Evolutionary conservation across 2,797 vertebrate species (phyloP).

Genomic region (Propithecus deckenii): DNA sequence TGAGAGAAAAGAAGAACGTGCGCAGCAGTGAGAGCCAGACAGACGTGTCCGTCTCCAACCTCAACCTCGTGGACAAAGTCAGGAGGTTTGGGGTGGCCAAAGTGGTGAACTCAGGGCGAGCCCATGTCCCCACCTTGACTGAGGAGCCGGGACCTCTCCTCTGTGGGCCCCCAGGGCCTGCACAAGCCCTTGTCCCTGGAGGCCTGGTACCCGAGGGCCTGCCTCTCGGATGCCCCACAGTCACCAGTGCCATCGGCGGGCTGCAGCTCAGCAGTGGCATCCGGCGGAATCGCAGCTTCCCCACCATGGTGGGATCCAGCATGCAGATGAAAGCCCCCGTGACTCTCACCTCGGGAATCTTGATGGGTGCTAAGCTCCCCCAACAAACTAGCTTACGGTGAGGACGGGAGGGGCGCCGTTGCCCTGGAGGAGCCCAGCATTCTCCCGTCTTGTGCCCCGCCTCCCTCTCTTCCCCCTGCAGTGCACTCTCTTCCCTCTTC

Average conservation of each 20-base stretch:
- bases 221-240: conserved; percentile 83
- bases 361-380: conserved; percentile 88
- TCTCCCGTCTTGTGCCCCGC: background rate
- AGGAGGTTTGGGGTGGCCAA: conserved; percentile 92
- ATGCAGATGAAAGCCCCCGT: conserved; percentile 97
- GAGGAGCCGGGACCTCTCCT: conserved; percentile 89
- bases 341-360: conserved; percentile 89
- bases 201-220: conserved; percentile 83
- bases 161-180: conserved; percentile 89
- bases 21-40: conserved; percentile 90
- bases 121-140: conserved; percentile 75
- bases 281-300: conserved; percentile 95
- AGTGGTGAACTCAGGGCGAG: conserved; percentile 84
- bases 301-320: conserved; percentile 97
- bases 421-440: background rate
- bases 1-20: conserved; percentile 89
- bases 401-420: conserved; percentile 29
- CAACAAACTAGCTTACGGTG: conserved; percentile 89
- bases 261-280: conserved; percentile 92
- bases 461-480: background rate
- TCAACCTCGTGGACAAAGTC: conserved; percentile 97
- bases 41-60: conserved; percentile 93
- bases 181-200: conserved; percentile 88
- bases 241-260: conserved; percentile 87
- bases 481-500: background rate